Evolutionary conservation across 2,888 invertebrate species (phyloP).

Genomic region (Caenorhabditis drosophilae): DNA sequence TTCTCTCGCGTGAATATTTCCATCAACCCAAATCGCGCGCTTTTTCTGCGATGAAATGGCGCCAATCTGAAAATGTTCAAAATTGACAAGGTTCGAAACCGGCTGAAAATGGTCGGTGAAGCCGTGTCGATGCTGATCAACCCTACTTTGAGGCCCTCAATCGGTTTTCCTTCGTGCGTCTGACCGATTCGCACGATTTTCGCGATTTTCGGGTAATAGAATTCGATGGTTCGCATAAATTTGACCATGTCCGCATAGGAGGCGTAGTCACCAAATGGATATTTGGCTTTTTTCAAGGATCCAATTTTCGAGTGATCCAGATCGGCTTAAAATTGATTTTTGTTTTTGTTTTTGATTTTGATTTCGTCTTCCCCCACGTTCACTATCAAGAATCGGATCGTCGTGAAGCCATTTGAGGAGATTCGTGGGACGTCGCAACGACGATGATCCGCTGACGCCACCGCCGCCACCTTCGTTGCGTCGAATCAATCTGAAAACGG

Average conservation of each 20-base stretch:
- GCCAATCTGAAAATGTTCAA: slow-evolving; percentile 58
- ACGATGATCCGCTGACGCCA: background rate
- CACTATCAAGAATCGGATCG: slow-evolving; percentile 55
- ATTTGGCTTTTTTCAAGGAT: slow-evolving; percentile 52
- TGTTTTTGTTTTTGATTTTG: background rate
- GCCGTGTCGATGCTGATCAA: too few species aligned
- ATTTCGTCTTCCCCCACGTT: slow-evolving; percentile 22
- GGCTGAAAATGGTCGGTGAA: too few species aligned
- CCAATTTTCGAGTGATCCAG: slow-evolving; percentile 44
- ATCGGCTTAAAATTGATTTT: slow-evolving; percentile 40
- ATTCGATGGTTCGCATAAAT: slow-evolving; percentile 61
- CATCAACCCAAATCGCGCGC: slow-evolving; percentile 68
- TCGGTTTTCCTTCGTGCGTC: slow-evolving; percentile 67
- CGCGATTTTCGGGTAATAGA: slow-evolving; percentile 64
- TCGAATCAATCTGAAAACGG: slow-evolving; percentile 40
- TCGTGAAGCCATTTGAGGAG: slow-evolving; percentile 45
- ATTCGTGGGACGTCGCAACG: too few species aligned
- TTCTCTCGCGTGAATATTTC: slow-evolving; percentile 69
- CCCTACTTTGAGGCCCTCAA: slow-evolving; percentile 64
- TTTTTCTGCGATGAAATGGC: slow-evolving; percentile 46
- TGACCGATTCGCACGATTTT: slow-evolving; percentile 62
- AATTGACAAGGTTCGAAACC: too few species aligned
- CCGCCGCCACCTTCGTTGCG: slow-evolving; percentile 37
- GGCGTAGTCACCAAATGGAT: slow-evolving; percentile 63
- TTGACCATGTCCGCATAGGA: slow-evolving; percentile 65